Evolutionary conservation across 2,797 vertebrate species (phyloP), one percentile per base, ranked within the genome.

Genomic region (Aselliscus stoliczkanus): DNA sequence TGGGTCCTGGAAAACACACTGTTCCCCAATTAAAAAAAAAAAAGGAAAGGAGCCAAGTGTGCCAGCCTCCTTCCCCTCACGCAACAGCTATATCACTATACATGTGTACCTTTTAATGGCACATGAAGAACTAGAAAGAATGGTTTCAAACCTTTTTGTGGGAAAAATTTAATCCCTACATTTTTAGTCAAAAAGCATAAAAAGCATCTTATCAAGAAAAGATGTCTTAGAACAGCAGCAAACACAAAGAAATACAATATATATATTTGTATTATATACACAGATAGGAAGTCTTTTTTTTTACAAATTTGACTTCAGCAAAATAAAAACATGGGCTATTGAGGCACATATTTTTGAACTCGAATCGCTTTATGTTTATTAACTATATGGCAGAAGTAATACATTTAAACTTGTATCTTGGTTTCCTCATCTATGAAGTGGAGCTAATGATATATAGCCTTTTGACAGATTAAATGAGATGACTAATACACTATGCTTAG

Each of bases 51-150:
- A 97, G 94, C 95, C 80, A 72, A 93, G 75, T 31, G 42, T 67
- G 93, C 96, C 87, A 92, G 47, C 88, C 50, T 70, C 91, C 95
- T 76, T 95, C 87, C 89, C 92, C 90, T 37, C 34, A 47, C 2
- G 12, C 39, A 65, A 67, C 88, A 62, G 94, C 88, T 77, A 94
- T 20, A 92, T 88, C 93, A 64, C 9, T 11, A 54, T 47, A 60
- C 23, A 21, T 4, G 1, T 25, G 42, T 5, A 20, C 70, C 72
- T 93, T 56, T 44, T 73, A 81, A 81, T 21, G 67, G 56, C 79
- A 83, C 47, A 14, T 0, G n/a, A 97, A 92, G 67, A 72, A 85
- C 21, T 27, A 84, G 85, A 67, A 72, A 93, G 81, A 93, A 90
- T 0, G 0, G 34, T 10, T 90, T 83, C 52, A 18, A 91, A n/a